Percentiles rank a stretch among this genome's conserved stretches.
Conservation (phyloP, 2,797 vertebrate species). For the Spinus pinus region DNA sequence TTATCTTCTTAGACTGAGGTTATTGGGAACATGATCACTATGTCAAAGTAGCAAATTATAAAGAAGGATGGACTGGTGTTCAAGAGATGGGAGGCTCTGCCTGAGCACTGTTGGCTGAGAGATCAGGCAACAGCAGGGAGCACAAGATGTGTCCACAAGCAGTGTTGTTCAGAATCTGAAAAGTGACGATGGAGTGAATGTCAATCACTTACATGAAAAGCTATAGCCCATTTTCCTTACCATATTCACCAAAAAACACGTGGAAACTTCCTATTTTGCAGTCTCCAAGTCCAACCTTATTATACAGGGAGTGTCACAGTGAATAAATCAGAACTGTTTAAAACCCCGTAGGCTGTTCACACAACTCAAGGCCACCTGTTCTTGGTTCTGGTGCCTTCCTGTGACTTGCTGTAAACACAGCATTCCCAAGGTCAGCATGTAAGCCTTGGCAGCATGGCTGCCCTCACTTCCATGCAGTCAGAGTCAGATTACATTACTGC, state of each 20-base stretch:
- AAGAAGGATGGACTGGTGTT: neutral
- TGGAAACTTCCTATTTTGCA: neutral
- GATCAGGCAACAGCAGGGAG: neutral
- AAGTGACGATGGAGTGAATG: neutral
- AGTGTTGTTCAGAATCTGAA: neutral
- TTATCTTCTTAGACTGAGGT: neutral
- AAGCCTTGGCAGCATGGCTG: neutral
- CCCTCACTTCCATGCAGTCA: neutral
- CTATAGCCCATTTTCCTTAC: conserved; percentile 16
- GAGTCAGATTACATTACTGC: neutral
- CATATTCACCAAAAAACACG: neutral
- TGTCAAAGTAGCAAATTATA: neutral
- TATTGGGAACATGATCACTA: neutral
- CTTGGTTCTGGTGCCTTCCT: conserved; percentile 16
- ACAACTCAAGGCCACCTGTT: conserved; percentile 44
- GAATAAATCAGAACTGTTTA: conserved; percentile 50
- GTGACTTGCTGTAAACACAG: conserved; percentile 32
- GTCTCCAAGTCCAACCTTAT: conserved; percentile 23
- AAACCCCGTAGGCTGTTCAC: conserved; percentile 23
- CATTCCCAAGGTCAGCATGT: neutral
- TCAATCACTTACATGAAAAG: neutral
- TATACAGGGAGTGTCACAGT: conserved; percentile 26
- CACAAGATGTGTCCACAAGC: neutral
- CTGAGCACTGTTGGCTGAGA: neutral
- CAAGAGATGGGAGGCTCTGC: neutral